Evolutionary conservation across 2,797 vertebrate genomes (phyloP).

Genomic region (Sardinella longiceps): DNA sequence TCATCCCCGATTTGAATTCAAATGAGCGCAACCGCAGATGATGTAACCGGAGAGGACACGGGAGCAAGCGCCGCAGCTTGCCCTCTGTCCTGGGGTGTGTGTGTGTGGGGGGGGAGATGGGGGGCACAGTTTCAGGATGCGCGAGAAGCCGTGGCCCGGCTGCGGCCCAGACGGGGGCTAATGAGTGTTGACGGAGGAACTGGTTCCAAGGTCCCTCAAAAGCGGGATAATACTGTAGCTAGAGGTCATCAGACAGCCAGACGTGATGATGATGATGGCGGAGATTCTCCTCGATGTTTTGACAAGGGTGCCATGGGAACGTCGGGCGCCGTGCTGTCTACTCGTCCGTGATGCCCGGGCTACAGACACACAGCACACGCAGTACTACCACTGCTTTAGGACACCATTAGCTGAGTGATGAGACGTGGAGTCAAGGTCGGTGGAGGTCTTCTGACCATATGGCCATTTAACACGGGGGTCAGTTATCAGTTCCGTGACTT

Average conservation of each 20-base stretch:
- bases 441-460: conserved; percentile 5
- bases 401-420: neutral
- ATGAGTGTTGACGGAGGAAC: neutral
- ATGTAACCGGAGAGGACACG: neutral
- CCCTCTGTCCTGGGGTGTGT: neutral
- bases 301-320: neutral
- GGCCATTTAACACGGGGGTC: neutral
- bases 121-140: neutral
- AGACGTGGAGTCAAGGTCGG: neutral
- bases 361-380: neutral
- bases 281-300: neutral
- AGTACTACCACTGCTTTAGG: neutral
- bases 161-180: neutral
- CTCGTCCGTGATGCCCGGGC: neutral
- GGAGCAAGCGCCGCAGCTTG: neutral
- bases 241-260: neutral
- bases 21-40: neutral
- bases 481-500: neutral
- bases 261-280: neutral
- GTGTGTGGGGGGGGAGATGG: neutral
- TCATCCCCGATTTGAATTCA: conserved; percentile 19
- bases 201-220: neutral
- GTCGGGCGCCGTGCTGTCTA: neutral
- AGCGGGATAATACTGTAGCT: neutral
- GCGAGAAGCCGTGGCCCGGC: neutral